Evolutionary conservation across 2,797 vertebrate species (phyloP).

Genomic region (Chrosomus eos): DNA sequence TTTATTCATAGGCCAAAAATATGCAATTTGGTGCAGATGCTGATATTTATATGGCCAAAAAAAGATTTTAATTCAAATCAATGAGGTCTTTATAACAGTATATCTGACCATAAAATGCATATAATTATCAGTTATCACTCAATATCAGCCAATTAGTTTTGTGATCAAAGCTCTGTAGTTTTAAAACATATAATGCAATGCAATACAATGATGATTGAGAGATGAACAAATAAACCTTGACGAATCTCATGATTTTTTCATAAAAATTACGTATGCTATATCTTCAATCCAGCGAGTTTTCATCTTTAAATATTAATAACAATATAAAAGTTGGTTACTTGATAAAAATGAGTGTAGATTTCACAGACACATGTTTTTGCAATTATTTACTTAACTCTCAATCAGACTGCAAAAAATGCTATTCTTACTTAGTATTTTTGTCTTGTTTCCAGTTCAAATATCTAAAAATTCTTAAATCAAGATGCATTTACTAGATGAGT

Average conservation of each 20-base stretch:
- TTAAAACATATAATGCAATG: neutral
- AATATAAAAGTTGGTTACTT: neutral
- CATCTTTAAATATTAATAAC: neutral
- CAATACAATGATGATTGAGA: neutral
- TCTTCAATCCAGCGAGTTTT: neutral
- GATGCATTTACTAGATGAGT: no score
- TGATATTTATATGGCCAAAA: neutral
- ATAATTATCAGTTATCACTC: neutral
- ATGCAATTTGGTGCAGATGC: no score
- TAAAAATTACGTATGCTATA: no score
- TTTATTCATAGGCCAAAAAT: neutral
- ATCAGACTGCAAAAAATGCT: neutral
- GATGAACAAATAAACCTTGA: neutral
- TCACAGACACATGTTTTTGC: neutral
- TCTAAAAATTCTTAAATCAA: no score
- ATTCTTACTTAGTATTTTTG: no score
- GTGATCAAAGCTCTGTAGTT: neutral
- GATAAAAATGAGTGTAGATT: no score
- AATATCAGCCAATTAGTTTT: no score
- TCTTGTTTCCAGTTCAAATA: no score
- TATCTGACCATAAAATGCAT: neutral
- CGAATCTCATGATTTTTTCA: neutral
- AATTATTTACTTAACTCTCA: neutral
- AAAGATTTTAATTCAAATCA: neutral
- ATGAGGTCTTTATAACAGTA: neutral